phyloP scores from a whole-genome alignment of 1,140 invertebrate genomes.

The Wiebesia pumilae region DNA sequence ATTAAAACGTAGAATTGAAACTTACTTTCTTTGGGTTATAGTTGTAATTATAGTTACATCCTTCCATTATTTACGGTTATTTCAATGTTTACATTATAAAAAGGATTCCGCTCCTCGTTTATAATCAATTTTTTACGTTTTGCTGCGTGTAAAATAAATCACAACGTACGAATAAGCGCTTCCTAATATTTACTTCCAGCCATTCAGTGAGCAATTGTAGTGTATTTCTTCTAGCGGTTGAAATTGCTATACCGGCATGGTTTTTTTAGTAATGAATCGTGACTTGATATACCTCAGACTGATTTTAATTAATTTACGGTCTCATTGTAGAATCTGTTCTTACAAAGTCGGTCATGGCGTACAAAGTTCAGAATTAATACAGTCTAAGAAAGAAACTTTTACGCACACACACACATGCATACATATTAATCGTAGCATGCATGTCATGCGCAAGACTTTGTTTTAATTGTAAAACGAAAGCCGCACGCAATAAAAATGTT shows the following conservation, averaged over 20 bases:
- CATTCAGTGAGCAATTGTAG: background rate
- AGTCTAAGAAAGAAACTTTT: background rate
- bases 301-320: background rate
- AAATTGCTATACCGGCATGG: background rate
- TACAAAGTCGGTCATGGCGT: background rate
- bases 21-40: background rate
- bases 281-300: background rate
- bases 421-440: background rate
- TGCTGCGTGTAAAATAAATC: no score
- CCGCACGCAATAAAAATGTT: no score
- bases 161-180: background rate
- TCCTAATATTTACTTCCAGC: background rate
- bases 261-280: background rate
- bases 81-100: no score
- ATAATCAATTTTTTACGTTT: no score
- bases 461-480: no score
- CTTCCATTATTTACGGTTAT: no score
- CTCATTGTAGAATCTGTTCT: background rate
- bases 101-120: no score
- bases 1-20: background rate
- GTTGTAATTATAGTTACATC: no score
- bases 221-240: background rate
- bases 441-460: no score
- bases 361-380: background rate
- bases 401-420: background rate